Evolutionary conservation across 2,113 vertebrate species (phyloP).

Genomic region (Antechinus flavipes): DNA sequence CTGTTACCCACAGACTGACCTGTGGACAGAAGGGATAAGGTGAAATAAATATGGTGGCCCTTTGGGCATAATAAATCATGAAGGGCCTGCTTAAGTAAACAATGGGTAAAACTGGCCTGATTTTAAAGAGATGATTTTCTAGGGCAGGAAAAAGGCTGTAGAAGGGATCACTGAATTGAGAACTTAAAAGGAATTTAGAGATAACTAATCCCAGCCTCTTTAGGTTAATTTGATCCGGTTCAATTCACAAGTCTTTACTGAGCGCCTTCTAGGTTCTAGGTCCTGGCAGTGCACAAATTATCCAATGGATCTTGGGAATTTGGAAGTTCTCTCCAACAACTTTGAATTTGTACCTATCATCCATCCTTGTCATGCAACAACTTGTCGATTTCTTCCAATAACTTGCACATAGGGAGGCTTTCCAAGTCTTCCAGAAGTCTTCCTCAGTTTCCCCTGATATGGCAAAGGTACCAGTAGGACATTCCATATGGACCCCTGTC

Average conservation of each 20-base stretch:
- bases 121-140: slow-evolving; percentile 92
- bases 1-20: slow-evolving; percentile 83
- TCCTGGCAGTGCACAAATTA: background rate
- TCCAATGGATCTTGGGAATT: background rate
- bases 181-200: slow-evolving; percentile 78
- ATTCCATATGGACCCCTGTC: background rate
- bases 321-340: background rate
- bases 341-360: background rate
- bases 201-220: background rate
- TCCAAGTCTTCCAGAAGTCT: background rate
- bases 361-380: background rate
- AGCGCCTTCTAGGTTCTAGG: background rate
- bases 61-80: slow-evolving; percentile 87
- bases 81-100: slow-evolving; percentile 87
- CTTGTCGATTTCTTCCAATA: background rate
- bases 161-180: slow-evolving; percentile 89
- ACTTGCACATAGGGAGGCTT: background rate
- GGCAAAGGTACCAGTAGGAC: background rate
- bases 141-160: slow-evolving; percentile 88
- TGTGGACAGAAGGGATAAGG: slow-evolving; percentile 74
- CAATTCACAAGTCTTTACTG: background rate
- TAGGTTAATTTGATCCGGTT: background rate
- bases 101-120: slow-evolving; percentile 85
- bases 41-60: slow-evolving; percentile 82
- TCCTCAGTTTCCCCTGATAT: background rate